A percentile compares a stretch with the other conserved stretches of the same genome.
phyloP scores from a whole-genome alignment of 1,140 invertebrate genomes.

The Camponotus pennsylvanicus region DNA sequence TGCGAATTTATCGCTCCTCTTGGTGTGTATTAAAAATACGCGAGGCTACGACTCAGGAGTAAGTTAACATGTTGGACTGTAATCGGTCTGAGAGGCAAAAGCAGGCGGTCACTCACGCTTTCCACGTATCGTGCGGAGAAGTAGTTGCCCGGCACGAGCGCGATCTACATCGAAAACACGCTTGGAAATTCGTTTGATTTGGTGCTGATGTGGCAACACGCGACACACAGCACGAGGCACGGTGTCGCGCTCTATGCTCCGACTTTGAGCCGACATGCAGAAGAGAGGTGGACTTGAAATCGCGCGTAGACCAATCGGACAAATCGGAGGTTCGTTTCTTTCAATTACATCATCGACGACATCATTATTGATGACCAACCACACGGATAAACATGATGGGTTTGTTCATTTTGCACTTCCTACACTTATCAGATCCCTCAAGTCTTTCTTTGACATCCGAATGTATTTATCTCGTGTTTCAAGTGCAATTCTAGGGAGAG shows the following conservation, averaged over 20 bases:
- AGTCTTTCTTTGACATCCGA: neutral
- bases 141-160: conserved; percentile 74
- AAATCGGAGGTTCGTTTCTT: neutral
- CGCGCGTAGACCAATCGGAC: too few relatives aligned
- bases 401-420: too few relatives aligned
- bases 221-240: conserved; percentile 76
- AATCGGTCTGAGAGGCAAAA: neutral
- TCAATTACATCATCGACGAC: neutral
- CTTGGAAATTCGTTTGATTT: conserved; percentile 75
- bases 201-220: conserved; percentile 85
- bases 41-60: conserved; percentile 63
- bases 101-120: conserved; percentile 58
- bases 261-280: neutral
- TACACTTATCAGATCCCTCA: neutral
- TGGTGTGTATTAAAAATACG: conserved; percentile 4
- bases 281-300: neutral
- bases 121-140: conserved; percentile 35
- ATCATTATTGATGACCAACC: neutral
- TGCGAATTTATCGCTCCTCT: conserved; percentile 51
- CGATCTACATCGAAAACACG: conserved; percentile 80
- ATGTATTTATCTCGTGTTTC: too few relatives aligned
- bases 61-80: conserved; percentile 76
- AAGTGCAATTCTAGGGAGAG: too few relatives aligned
- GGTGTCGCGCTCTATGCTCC: conserved; percentile 73
- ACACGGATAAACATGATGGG: too few relatives aligned